Conservation (phyloP, 2,797 vertebrate species). For the Menidia menidia region DNA sequence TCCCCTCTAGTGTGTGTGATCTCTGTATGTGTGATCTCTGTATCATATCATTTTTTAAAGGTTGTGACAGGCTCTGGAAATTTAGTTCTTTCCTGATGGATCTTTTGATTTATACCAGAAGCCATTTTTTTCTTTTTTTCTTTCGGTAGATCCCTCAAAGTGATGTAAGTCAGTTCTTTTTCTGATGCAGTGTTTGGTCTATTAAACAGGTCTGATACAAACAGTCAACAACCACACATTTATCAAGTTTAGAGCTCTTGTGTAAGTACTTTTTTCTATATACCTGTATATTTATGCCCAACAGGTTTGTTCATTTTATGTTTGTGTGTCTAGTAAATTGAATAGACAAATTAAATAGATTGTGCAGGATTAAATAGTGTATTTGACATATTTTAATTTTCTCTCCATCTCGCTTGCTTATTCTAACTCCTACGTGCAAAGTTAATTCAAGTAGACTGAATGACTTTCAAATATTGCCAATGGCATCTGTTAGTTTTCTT, state of each 20-base stretch:
- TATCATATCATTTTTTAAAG: conserved; percentile 62
- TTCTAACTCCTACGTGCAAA: conserved; percentile 26
- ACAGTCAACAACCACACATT: background rate
- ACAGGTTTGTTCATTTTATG: conserved; percentile 41
- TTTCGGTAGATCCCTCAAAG: conserved; percentile 15
- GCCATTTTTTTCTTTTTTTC: conserved; percentile 51
- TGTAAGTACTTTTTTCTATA: background rate
- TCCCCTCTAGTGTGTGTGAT: conserved; percentile 27
- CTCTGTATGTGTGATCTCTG: conserved; percentile 58
- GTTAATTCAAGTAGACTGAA: conserved; percentile 51
- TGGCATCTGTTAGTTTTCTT: conserved; percentile 82
- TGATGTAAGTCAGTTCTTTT: conserved; percentile 6
- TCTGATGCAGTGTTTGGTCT: background rate
- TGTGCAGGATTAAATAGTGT: conserved; percentile 26
- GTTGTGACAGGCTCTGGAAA: conserved; percentile 70
- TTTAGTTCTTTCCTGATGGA: conserved; percentile 57
- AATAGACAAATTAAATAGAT: conserved; percentile 45
- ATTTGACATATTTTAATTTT: conserved; percentile 37
- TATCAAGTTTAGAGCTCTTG: background rate
- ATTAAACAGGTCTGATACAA: background rate
- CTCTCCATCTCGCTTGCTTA: conserved; percentile 1
- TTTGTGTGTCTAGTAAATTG: conserved; percentile 35
- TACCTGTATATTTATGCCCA: conserved; percentile 1
- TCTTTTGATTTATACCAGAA: conserved; percentile 58
- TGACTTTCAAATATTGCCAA: conserved; percentile 63